Evolutionary conservation across 1,140 invertebrate genomes (phyloP).

Genomic region (Ylistrum balloti): DNA sequence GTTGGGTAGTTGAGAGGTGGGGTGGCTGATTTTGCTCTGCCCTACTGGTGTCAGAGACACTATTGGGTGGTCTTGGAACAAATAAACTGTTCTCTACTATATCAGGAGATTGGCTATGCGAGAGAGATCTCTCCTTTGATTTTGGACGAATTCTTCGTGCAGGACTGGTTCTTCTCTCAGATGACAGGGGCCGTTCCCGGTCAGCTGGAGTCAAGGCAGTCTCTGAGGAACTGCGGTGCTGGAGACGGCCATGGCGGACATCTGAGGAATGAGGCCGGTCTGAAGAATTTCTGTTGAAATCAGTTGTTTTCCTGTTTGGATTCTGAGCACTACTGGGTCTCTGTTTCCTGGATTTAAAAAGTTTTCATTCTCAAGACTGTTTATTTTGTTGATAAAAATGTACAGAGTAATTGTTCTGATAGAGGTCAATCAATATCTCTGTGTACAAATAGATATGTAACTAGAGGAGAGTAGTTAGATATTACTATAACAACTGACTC

Average conservation of each 20-base stretch:
- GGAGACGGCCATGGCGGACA: not conserved
- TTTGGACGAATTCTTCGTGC: not conserved
- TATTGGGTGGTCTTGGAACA: not conserved
- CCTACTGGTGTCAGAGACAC: not conserved
- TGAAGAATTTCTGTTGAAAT: not conserved
- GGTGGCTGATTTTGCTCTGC: not conserved
- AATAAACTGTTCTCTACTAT: slow-evolving; percentile 30
- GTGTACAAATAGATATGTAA: no score
- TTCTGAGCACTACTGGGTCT: slow-evolving; percentile 30
- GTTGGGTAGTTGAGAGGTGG: not conserved
- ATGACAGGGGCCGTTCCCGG: not conserved
- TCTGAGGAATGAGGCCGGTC: not conserved
- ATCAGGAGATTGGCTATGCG: not conserved
- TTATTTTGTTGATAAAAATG: no score
- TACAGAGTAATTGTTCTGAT: no score
- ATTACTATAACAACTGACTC: no score
- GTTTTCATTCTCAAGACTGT: not conserved
- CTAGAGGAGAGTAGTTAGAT: no score
- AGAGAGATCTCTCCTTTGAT: not conserved
- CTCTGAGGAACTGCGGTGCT: not conserved
- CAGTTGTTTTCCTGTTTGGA: slow-evolving; percentile 21
- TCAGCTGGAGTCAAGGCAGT: not conserved
- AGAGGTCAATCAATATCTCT: no score
- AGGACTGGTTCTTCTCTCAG: slow-evolving; percentile 22
- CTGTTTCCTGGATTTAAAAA: not conserved